phyloP scores from a whole-genome alignment of 2,888 invertebrate species.

The Plemyria rubiginata region DNA sequence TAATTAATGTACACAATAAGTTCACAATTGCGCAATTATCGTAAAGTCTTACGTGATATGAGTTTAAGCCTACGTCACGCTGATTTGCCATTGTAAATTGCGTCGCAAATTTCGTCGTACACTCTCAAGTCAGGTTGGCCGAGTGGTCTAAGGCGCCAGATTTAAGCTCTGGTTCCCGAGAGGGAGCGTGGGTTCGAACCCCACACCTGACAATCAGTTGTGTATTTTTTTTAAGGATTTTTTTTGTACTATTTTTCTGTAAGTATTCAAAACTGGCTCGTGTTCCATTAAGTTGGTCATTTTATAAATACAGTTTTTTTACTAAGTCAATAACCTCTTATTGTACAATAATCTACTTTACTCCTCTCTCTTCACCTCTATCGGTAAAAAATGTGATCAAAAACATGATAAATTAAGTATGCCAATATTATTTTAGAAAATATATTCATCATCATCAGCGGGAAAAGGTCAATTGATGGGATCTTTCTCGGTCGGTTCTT shows the following conservation, averaged over 20 bases:
- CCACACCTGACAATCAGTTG: constrained; percentile 87
- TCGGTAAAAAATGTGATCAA: too few species aligned
- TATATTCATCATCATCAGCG: too few species aligned
- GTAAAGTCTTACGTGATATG: not conserved
- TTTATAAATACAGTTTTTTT: not conserved
- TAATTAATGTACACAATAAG: not conserved
- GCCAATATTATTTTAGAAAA: too few species aligned
- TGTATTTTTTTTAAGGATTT: not conserved
- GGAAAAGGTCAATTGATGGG: too few species aligned
- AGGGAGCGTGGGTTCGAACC: constrained; percentile 94
- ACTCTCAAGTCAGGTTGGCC: constrained; percentile 87
- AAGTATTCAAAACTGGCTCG: too few species aligned
- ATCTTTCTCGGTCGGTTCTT: too few species aligned
- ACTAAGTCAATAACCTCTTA: too few species aligned
- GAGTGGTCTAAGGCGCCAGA: constrained; percentile 94
- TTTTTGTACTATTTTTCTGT: not conserved
- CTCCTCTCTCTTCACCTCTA: too few species aligned
- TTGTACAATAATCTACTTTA: too few species aligned
- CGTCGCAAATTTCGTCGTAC: constrained; percentile 2
- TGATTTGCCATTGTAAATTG: not conserved
- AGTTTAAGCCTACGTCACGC: not conserved
- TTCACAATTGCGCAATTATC: not conserved
- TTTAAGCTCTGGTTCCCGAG: constrained; percentile 92
- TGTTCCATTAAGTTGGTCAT: too few species aligned
- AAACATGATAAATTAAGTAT: too few species aligned